Base-by-base conservation (phyloP, 2,888 invertebrate species). In the Latrodectus hesperus region DNA sequence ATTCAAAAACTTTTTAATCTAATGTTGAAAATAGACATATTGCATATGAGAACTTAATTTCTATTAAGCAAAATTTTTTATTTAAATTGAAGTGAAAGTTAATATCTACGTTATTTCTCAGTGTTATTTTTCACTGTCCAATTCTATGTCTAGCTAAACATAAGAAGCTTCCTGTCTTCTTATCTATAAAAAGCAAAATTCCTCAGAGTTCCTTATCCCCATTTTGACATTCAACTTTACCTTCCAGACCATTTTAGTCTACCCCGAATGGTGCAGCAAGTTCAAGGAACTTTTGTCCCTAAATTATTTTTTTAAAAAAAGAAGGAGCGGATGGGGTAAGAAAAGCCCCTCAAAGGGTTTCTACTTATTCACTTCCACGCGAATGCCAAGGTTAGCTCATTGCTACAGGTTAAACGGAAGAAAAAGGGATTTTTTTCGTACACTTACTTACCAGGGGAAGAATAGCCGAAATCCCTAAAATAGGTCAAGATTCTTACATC, bases 251-350 rank as follows among this genome's bases (percentile, higher is more conserved):
- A 26, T 74, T 74, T 52, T 38, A 38, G 38, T 38, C 38, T 4
- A 38, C 38, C 38, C 38, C 67, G 17, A 71, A 49, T 53, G 64
- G n/a, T 49, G 26, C 26, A 73, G 53, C 26, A 80, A 85, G 86
- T 87, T 87, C 86, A 81, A 87, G 65, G 81, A 87, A 81, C 86
- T 82, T 78, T 68, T 16, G 55, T 70, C 14, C 55, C 78, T 67
- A 55, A 49, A 38, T 38, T 38, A 38, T 38, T 38, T 14, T 52
- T 67, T 73, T 65, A 64, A 84, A 84, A 79, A 85, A 85, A 68
- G 51, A 51, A 64, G n/a, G 10, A 49, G 16, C 60, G 70, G 65
- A 78, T 65, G 80, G 53, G 80, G 85, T 86, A 76, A 86, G 72
- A 55, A 65, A 76, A 38, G 60, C 81, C 81, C 77, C 73, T 72